Evolutionary conservation across 2,113 vertebrate genomes (phyloP).

Genomic region (Hemichromis elongatus): DNA sequence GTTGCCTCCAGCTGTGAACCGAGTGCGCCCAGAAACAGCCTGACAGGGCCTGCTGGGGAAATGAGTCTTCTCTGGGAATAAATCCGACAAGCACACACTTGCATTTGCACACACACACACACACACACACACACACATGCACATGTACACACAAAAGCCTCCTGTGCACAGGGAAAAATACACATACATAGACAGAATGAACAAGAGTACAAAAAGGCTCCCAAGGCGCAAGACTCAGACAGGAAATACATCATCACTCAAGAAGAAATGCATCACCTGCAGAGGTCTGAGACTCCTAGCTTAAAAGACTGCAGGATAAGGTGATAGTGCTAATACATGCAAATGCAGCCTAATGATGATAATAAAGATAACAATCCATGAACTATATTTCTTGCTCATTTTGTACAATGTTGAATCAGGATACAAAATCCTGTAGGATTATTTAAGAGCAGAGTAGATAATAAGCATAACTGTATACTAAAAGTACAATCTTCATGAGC

Average conservation of each 20-base stretch:
- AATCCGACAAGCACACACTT: constrained; percentile 25
- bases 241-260: constrained; percentile 53
- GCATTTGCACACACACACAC: not conserved
- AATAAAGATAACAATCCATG: not conserved
- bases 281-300: not conserved
- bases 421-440: not conserved
- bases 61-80: constrained; percentile 61
- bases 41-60: constrained; percentile 69
- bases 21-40: constrained; percentile 61
- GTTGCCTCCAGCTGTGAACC: constrained; percentile 65
- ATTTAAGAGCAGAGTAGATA: not conserved
- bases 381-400: not conserved
- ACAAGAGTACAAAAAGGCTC: constrained; percentile 51
- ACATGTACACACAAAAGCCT: not conserved
- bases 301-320: not conserved
- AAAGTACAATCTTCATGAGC: not conserved
- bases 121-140: not conserved
- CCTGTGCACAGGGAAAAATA: constrained; percentile 6
- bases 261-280: constrained; percentile 45
- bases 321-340: not conserved
- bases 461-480: not conserved
- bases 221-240: constrained; percentile 34
- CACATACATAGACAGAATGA: constrained; percentile 20
- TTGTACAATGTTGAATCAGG: not conserved
- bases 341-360: not conserved